Base-by-base conservation (phyloP, 53 echinoderm and acorn worm genomes). In the Luidia sarsii region DNA sequence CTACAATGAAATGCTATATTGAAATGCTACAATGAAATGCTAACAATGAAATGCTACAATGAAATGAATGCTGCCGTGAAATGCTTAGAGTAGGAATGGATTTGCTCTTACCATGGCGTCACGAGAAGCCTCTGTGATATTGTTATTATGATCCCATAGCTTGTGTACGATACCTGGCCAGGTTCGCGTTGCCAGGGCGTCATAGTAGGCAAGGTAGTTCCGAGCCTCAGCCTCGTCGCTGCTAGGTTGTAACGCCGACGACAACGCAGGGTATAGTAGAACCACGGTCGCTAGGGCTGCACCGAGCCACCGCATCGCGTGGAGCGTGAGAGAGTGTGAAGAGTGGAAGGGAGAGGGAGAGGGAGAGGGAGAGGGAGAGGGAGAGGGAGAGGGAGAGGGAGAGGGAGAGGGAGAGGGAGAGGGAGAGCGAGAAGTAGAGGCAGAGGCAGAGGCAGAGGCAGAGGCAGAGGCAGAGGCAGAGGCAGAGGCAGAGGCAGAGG, bases 81-180 rank as follows among this genome's bases (percentile, higher is more conserved):
- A n/a, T n/a, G n/a, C n/a, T 11, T 20, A 57, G 5, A 20, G 2
- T 57, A 11, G 7, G 1, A 61, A 10, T 30, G 24, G 1, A 67
- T 0, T 41, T 16, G 24, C 18, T 39, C 52, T 62, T 27, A 91
- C 91, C 91, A 85, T 88, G 33, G 68, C 64, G 15, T n/a, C 55
- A 24, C 67, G 64, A 34, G 84, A 88, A 7, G 70, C 65, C 32
- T 88, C 92, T 18, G 85, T 92, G 15, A 88, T 46, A 30, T 92
- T 85, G 22, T 67, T 65, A 68, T 92, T 86, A 69, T 88, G 88
- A 41, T 71, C 64, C 88, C 88, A 92, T 7, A 83, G 11, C 34
- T 83, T 83, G 36, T 87, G 70, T 3, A 91, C 83, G 39, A 87
- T 39, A 20, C 70, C 83, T 13, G 87, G 87, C 32, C 83, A 79